Evolutionary conservation across 2,113 vertebrate species (phyloP).

Genomic region (Pitta sordida): DNA sequence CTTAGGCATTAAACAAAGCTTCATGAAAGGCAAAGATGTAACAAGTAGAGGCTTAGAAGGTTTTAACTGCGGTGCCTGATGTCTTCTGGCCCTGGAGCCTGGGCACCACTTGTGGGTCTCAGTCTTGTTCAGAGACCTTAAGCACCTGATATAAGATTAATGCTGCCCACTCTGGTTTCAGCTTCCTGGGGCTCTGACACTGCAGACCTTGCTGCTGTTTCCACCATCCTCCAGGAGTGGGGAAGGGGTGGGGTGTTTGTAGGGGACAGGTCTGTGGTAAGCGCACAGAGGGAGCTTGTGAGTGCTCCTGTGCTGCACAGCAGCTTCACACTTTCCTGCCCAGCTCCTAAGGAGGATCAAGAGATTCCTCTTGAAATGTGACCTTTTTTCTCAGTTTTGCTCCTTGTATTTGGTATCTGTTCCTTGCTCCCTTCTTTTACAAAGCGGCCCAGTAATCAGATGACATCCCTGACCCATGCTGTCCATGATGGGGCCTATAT

Average conservation of each 20-base stretch:
- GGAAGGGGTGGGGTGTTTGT: rapidly evolving
- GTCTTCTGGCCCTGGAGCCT: neutral
- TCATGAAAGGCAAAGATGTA: neutral
- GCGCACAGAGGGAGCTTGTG: too few species aligned
- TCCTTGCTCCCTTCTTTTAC: neutral
- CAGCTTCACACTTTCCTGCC: neutral
- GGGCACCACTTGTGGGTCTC: neutral
- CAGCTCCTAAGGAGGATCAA: neutral
- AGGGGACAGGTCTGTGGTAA: neutral
- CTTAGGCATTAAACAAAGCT: neutral
- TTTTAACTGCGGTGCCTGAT: neutral
- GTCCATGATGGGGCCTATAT: neutral
- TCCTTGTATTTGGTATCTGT: neutral
- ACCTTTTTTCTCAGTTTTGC: neutral
- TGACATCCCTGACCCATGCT: neutral
- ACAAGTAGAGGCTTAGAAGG: neutral
- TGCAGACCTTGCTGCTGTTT: neutral
- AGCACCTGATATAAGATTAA: neutral
- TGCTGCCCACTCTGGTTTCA: neutral
- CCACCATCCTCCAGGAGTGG: rapidly evolving
- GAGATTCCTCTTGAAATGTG: neutral
- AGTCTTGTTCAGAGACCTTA: neutral
- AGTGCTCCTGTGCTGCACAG: neutral
- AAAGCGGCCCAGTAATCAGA: neutral
- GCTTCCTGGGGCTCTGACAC: neutral